A percentile compares a stretch with the other conserved stretches of the same genome.
These are phyloP conservation scores for Diuraphis noxia DNA, from an alignment of 1,140 invertebrate genomes.

Conservation along the genomic window DNA sequence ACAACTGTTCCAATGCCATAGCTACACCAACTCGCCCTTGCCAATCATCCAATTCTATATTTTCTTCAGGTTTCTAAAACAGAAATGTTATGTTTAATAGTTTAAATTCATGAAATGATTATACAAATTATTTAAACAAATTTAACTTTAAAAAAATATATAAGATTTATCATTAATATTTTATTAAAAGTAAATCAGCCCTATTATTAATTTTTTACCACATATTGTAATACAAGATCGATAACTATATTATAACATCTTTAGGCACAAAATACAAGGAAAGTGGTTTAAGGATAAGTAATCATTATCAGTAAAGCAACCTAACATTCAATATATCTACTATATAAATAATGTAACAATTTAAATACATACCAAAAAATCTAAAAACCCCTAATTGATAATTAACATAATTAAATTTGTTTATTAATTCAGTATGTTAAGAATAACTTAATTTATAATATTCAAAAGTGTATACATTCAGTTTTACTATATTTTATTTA, in stretches of 20 bases:
- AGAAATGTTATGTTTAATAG: not conserved
- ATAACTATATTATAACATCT: no score
- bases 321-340: not conserved
- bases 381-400: not conserved
- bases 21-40: conserved; percentile 85
- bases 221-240: no score
- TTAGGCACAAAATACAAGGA: not conserved
- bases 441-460: no score
- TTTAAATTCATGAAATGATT: not conserved
- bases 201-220: no score
- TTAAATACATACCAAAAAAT: not conserved
- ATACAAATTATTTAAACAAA: no score
- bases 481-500: no score
- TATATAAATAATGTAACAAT: not conserved
- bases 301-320: not conserved
- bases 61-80: conserved; percentile 39
- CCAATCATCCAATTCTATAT: conserved; percentile 79
- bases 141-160: no score
- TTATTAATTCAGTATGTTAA: no score
- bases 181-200: not conserved
- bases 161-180: not conserved
- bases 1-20: conserved; percentile 75
- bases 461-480: no score
- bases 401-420: no score
- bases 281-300: not conserved